These are phyloP conservation scores for Mimumesa dahlbomi DNA, from an alignment of 2,888 invertebrate genomes.

Conservation along the genomic window DNA sequence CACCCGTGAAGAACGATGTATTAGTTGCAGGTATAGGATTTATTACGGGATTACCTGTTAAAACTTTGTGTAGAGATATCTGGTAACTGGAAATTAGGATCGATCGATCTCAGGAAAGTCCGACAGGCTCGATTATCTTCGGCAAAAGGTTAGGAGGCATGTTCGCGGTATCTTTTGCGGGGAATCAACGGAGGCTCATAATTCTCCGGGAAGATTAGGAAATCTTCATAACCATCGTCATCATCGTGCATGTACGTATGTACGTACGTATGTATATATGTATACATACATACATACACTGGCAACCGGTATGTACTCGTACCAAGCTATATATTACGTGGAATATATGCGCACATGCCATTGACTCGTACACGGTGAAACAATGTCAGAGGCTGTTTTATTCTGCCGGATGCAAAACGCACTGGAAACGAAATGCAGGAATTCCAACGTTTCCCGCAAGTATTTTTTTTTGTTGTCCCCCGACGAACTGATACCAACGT, in stretches of 20 bases:
- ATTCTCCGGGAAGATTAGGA: constrained; percentile 54
- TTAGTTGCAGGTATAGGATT: background rate
- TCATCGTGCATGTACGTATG: constrained; percentile 29
- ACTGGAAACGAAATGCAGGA: background rate
- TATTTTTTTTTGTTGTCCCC: no score
- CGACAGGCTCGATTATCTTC: constrained; percentile 28
- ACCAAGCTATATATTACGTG: constrained; percentile 37
- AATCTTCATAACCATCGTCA: constrained; percentile 53
- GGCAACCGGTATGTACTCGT: constrained; percentile 2
- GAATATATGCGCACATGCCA: constrained; percentile 31
- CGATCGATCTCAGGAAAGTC: constrained; percentile 19
- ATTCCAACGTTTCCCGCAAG: constrained; percentile 1
- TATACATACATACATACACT: no score
- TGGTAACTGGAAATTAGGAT: constrained; percentile 9
- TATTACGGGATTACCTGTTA: background rate
- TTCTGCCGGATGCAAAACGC: background rate
- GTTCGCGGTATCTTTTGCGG: constrained; percentile 12
- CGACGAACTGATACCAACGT: no score
- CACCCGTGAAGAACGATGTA: background rate
- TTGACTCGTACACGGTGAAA: constrained; percentile 37
- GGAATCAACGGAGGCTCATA: constrained; percentile 34
- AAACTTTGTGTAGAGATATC: background rate
- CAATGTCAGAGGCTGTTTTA: constrained; percentile 38
- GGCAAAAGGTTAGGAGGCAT: constrained; percentile 46
- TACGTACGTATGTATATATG: constrained; percentile 12